A percentile compares a stretch with the other conserved stretches of the same genome.
Conservation (phyloP, 2,113 vertebrate species). For the Struthio camelus region DNA sequence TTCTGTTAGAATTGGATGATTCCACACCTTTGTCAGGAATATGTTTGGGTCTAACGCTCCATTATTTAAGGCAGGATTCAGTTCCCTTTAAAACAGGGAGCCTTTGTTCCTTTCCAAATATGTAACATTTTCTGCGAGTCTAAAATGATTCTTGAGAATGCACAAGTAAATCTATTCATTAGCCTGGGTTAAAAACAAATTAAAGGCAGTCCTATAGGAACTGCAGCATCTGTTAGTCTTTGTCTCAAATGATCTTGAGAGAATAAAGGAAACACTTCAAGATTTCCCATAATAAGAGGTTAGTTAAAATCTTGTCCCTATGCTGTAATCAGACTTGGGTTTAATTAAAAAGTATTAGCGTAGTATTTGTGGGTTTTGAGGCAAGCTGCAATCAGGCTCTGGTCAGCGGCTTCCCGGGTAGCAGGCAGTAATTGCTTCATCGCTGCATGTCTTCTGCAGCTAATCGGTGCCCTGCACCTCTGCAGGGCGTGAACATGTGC, state of each 20-base stretch:
- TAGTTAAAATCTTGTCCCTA: conserved; percentile 1
- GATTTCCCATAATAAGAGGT: conserved; percentile 26
- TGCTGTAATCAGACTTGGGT: conserved; percentile 5
- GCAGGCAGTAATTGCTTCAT: not conserved
- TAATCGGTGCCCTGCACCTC: not conserved
- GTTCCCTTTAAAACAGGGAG: not conserved
- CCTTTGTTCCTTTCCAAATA: not conserved
- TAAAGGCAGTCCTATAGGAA: conserved; percentile 33
- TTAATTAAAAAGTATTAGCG: not conserved
- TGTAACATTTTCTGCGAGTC: not conserved
- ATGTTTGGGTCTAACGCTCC: not conserved
- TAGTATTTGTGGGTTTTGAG: not conserved
- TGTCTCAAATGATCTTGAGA: conserved; percentile 38
- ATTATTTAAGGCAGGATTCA: not conserved
- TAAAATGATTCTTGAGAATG: not conserved
- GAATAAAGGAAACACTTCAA: conserved; percentile 27
- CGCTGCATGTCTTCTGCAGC: not conserved
- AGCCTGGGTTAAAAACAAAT: conserved; percentile 25
- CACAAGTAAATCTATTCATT: conserved; percentile 17
- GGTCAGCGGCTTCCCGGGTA: not conserved
- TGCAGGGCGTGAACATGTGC: not conserved
- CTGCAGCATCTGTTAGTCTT: conserved; percentile 47
- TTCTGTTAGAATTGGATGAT: not conserved
- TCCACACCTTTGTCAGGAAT: not conserved
- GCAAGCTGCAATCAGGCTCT: not conserved